phyloP scores from a whole-genome alignment of 2,888 invertebrate species.

The Proisotoma minuta region DNA sequence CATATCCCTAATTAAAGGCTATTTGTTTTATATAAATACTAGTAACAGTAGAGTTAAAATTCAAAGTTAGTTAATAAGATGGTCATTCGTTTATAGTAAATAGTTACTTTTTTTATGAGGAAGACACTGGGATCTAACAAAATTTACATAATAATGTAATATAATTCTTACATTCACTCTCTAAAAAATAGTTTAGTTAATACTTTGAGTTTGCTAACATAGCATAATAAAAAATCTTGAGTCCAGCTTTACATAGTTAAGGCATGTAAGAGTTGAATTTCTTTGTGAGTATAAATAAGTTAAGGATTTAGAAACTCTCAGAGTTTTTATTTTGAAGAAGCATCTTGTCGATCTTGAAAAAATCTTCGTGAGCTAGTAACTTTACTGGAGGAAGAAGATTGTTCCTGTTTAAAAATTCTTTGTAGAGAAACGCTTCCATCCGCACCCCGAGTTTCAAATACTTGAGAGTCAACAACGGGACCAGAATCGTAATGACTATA shows the following conservation, averaged over 20 bases:
- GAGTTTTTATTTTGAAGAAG: neutral
- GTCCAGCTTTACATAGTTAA: neutral
- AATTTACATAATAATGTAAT: no score
- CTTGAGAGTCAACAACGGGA: conserved; percentile 42
- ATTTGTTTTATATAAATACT: no score
- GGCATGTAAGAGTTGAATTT: neutral
- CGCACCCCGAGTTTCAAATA: conserved; percentile 40
- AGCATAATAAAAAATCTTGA: no score
- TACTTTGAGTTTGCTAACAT: no score
- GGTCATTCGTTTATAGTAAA: conserved; percentile 5
- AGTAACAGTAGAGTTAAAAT: no score
- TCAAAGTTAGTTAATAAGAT: conserved; percentile 10
- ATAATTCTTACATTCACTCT: no score
- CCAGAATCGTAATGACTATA: conserved; percentile 45
- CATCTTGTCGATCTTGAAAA: conserved; percentile 38
- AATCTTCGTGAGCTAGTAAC: conserved; percentile 40
- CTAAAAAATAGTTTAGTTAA: no score
- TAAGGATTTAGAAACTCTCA: neutral
- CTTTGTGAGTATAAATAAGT: neutral
- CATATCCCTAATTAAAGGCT: no score
- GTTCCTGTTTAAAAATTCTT: conserved; percentile 45
- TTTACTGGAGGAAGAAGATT: conserved; percentile 41
- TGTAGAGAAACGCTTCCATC: conserved; percentile 44
- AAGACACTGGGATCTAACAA: conserved; percentile 12
- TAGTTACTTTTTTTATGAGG: neutral